Conservation (phyloP, 2,113 vertebrate genomes). For the Anguilla japonica region DNA sequence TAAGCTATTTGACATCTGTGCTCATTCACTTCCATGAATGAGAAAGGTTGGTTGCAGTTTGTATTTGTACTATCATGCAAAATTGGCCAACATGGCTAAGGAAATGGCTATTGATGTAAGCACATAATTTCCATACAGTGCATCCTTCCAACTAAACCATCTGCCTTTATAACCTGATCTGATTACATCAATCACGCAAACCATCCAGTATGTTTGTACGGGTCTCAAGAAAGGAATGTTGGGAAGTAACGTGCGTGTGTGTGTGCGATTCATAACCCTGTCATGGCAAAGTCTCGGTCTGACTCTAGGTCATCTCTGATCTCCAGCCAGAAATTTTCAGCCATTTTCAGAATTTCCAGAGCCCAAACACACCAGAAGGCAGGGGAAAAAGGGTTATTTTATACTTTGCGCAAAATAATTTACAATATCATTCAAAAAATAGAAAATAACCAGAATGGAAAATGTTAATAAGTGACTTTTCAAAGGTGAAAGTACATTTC, state of each 20-base stretch:
- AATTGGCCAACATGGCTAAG: too few relatives aligned
- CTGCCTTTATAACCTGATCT: not conserved
- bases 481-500: not conserved
- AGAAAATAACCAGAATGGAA: not conserved
- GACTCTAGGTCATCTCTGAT: not conserved
- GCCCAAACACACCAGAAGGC: not conserved
- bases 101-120: too few relatives aligned
- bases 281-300: not conserved
- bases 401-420: not conserved
- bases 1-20: too few relatives aligned
- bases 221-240: too few relatives aligned
- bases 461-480: not conserved
- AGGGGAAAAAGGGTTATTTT: not conserved
- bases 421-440: slow-evolving; percentile 3
- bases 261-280: not conserved
- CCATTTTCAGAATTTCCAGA: too few relatives aligned
- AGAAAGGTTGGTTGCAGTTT: too few relatives aligned
- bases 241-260: not conserved
- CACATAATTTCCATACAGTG: too few relatives aligned
- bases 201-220: not conserved
- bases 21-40: too few relatives aligned
- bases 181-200: not conserved
- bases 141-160: not conserved
- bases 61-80: too few relatives aligned
- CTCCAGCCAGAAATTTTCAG: slow-evolving; percentile 1